Conservation (phyloP, 2,113 vertebrate genomes). For the Burhinus bistriatus region DNA sequence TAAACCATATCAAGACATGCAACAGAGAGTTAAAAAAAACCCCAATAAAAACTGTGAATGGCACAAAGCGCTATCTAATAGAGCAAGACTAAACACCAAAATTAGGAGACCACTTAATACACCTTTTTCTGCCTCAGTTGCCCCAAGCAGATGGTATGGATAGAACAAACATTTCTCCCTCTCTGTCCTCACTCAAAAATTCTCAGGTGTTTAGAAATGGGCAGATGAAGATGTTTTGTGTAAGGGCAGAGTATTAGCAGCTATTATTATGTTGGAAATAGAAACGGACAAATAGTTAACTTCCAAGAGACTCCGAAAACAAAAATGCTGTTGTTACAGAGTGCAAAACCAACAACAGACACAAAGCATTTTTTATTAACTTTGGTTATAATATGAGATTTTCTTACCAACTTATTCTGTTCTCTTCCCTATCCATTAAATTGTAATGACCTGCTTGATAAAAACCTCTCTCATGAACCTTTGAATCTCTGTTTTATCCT, state of each 20-base stretch:
- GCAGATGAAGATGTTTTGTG: not conserved
- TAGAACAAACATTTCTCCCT: not conserved
- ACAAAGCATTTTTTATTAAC: not conserved
- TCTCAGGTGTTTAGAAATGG: not conserved
- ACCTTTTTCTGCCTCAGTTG: not conserved
- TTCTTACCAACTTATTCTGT: not conserved
- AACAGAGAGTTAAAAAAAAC: not conserved
- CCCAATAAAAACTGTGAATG: not conserved
- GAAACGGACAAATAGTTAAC: not conserved
- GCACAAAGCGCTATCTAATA: not conserved
- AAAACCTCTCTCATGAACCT: not conserved
- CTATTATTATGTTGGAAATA: not conserved
- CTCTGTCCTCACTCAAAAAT: not conserved
- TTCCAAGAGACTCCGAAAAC: not conserved
- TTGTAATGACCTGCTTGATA: not conserved
- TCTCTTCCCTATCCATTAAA: not conserved
- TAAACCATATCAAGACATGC: not conserved
- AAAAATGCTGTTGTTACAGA: not conserved
- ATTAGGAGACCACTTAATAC: not conserved
- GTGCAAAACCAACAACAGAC: not conserved
- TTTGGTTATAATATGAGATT: not conserved
- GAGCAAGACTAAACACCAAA: not conserved
- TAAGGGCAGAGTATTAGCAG: not conserved
- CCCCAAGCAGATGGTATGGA: not conserved
- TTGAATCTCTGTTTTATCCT: not conserved